phyloP scores from a whole-genome alignment of 2,888 invertebrate species.

The Clepsis dumicolana region DNA sequence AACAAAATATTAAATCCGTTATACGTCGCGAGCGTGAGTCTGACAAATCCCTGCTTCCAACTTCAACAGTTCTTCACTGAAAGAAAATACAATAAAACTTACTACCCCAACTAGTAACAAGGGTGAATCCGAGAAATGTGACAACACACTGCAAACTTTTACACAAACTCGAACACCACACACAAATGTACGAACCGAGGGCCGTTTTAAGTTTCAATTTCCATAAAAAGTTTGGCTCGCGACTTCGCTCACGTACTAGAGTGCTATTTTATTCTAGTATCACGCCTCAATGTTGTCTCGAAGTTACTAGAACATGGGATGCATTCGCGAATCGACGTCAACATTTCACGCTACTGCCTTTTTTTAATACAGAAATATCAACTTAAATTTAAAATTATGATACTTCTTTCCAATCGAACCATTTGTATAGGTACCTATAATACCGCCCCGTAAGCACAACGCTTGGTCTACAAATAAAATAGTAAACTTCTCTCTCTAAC shows the following conservation, averaged over 20 bases:
- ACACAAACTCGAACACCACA: slow-evolving; percentile 25
- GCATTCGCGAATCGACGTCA: background rate
- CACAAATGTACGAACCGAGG: slow-evolving; percentile 31
- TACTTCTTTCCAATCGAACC: background rate
- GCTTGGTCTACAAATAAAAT: slow-evolving; percentile 14
- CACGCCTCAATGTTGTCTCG: background rate
- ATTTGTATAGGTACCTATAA: slow-evolving; percentile 1
- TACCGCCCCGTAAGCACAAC: background rate
- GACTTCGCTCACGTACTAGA: slow-evolving; percentile 21
- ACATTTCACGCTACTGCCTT: background rate
- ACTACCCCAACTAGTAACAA: slow-evolving; percentile 37
- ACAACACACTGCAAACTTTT: slow-evolving; percentile 37
- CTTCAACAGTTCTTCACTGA: slow-evolving; percentile 35
- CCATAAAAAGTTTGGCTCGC: slow-evolving; percentile 23
- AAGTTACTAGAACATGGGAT: slow-evolving; percentile 7
- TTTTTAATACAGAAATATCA: background rate
- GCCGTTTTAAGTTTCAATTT: slow-evolving; percentile 42
- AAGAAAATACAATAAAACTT: slow-evolving; percentile 39
- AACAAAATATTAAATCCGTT: slow-evolving; percentile 25
- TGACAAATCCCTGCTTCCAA: slow-evolving; percentile 35
- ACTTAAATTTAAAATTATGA: background rate
- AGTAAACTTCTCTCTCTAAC: slow-evolving; percentile 23
- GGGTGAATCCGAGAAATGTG: slow-evolving; percentile 38
- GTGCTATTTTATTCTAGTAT: slow-evolving; percentile 12
- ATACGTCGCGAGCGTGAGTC: slow-evolving; percentile 14